Evolutionary conservation across 2,888 invertebrate genomes (phyloP).

Genomic region (Zonitis immaculata): DNA sequence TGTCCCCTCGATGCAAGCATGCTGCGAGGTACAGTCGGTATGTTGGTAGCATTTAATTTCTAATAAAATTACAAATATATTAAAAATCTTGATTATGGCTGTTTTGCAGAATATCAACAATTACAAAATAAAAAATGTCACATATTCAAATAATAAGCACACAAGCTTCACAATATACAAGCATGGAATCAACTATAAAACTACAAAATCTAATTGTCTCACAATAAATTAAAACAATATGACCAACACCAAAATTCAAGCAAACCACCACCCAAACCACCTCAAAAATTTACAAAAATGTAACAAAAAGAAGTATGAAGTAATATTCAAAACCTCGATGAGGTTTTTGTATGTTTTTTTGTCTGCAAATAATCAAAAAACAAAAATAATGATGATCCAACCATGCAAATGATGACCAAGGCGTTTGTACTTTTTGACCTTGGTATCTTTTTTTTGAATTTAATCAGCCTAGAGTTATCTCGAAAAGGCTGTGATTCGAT

Average conservation of each 20-base stretch:
- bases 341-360: conserved; percentile 23
- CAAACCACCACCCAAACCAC: conserved; percentile 7
- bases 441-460: conserved; percentile 16
- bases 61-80: conserved; percentile 38
- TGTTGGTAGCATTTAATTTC: conserved; percentile 77
- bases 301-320: conserved; percentile 11
- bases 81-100: background rate
- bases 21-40: conserved; percentile 70
- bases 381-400: conserved; percentile 28
- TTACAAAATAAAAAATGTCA: conserved; percentile 15
- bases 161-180: conserved; percentile 17
- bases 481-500: conserved; percentile 31
- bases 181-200: conserved; percentile 21
- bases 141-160: conserved; percentile 20
- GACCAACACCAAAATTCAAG: conserved; percentile 8
- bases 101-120: too few relatives aligned
- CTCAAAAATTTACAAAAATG: conserved; percentile 10
- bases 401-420: conserved; percentile 36
- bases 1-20: conserved; percentile 73
- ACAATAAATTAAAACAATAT: conserved; percentile 10
- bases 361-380: too few relatives aligned
- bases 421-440: conserved; percentile 38
- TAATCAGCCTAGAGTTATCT: conserved; percentile 34
- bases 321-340: conserved; percentile 30
- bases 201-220: conserved; percentile 1